These are phyloP conservation scores for Monodelphis domestica DNA, from an alignment of 2,797 vertebrate species.

Conservation along the genomic window DNA sequence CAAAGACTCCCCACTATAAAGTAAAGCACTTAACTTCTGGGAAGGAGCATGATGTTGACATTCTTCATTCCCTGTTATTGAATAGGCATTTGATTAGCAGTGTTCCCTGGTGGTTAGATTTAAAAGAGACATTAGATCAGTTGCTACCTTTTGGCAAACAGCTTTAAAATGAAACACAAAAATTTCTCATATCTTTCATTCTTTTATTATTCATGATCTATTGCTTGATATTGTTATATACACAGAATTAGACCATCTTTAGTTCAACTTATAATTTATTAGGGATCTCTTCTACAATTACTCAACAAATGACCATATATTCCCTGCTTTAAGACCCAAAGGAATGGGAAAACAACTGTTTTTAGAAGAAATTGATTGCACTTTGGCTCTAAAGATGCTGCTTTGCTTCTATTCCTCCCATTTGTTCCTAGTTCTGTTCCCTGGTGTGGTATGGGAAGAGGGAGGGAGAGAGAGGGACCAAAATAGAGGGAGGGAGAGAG, in stretches of 20 bases:
- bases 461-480: too few relatives aligned
- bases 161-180: background rate
- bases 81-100: background rate
- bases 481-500: too few relatives aligned
- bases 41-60: background rate
- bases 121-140: background rate
- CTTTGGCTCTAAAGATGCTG: background rate
- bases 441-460: background rate
- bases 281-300: background rate
- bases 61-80: background rate
- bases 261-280: background rate
- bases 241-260: background rate
- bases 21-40: too few relatives aligned
- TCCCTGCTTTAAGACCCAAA: background rate
- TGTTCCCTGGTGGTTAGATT: background rate
- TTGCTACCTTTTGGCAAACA: background rate
- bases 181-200: background rate
- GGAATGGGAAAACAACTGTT: background rate
- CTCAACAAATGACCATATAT: background rate
- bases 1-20: too few relatives aligned
- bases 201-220: background rate
- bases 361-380: background rate
- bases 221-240: background rate
- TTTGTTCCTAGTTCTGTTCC: background rate
- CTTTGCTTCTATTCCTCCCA: background rate